Conservation (phyloP, 2,113 vertebrate species). For the Thoracochromis brauschi region DNA sequence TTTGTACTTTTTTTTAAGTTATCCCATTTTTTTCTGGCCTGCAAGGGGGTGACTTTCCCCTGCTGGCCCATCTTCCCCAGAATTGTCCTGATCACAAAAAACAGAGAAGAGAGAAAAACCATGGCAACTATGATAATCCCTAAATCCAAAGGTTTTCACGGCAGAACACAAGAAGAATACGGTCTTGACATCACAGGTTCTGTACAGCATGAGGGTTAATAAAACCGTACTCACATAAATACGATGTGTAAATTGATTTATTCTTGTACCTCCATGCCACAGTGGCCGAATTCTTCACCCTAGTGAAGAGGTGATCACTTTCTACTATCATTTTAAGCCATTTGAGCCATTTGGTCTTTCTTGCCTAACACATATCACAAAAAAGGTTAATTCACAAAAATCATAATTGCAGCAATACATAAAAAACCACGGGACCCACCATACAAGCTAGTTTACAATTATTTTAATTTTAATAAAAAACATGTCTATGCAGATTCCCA, state of each 20-base stretch:
- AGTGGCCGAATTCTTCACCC: neutral
- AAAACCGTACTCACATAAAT: neutral
- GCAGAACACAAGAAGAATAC: neutral
- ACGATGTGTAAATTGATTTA: neutral
- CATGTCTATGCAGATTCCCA: neutral
- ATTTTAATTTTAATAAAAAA: neutral
- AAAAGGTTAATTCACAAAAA: neutral
- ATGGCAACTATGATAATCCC: neutral
- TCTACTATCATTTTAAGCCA: neutral
- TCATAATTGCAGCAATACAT: neutral
- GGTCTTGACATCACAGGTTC: neutral
- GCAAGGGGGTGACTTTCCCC: neutral
- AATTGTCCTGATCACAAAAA: neutral
- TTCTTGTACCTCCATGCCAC: neutral
- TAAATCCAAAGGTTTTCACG: neutral
- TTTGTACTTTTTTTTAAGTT: neutral
- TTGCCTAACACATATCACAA: neutral
- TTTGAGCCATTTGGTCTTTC: neutral
- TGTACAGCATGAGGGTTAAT: neutral
- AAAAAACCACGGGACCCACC: neutral
- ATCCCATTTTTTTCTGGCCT: neutral
- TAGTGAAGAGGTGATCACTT: neutral
- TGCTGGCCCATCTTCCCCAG: neutral
- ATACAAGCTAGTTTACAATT: neutral
- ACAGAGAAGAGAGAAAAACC: neutral